These are phyloP conservation scores for Polydrusus cervinus DNA, from an alignment of 2,888 invertebrate genomes.

Conservation along the genomic window DNA sequence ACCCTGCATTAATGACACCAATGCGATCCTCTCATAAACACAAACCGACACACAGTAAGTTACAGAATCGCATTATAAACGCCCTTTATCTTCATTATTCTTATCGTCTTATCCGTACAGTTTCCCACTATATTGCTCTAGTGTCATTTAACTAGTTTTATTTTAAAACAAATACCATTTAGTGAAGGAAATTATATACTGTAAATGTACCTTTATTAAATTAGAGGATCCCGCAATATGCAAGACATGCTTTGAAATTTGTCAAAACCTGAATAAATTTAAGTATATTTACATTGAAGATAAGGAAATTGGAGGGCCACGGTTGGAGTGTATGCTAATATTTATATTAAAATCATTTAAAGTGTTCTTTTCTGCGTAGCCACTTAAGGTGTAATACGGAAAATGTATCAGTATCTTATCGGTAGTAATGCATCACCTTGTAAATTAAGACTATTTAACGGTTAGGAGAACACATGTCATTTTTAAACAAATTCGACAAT, in stretches of 20 bases:
- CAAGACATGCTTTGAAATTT: conserved; percentile 3
- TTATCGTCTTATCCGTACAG: too few relatives aligned
- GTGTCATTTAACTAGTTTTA: neutral
- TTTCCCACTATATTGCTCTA: too few relatives aligned
- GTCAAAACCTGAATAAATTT: conserved; percentile 1
- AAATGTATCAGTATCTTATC: neutral
- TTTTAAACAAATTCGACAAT: too few relatives aligned
- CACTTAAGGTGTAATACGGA: neutral
- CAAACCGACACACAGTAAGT: too few relatives aligned
- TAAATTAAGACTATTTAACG: too few relatives aligned
- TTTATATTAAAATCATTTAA: neutral
- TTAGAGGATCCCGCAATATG: neutral
- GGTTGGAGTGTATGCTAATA: conserved; percentile 3
- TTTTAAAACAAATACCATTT: neutral
- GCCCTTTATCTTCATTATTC: too few relatives aligned
- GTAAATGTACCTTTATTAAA: neutral
- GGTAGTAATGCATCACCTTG: too few relatives aligned
- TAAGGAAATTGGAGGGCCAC: conserved; percentile 12
- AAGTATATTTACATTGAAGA: conserved; percentile 7
- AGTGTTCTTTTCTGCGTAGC: neutral
- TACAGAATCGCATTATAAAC: too few relatives aligned
- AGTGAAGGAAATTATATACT: too few relatives aligned
- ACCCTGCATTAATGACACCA: too few relatives aligned
- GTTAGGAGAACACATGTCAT: too few relatives aligned
- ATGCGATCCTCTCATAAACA: too few relatives aligned